phyloP scores from a whole-genome alignment of 2,888 invertebrate genomes.

The Epinotia ramella region DNA sequence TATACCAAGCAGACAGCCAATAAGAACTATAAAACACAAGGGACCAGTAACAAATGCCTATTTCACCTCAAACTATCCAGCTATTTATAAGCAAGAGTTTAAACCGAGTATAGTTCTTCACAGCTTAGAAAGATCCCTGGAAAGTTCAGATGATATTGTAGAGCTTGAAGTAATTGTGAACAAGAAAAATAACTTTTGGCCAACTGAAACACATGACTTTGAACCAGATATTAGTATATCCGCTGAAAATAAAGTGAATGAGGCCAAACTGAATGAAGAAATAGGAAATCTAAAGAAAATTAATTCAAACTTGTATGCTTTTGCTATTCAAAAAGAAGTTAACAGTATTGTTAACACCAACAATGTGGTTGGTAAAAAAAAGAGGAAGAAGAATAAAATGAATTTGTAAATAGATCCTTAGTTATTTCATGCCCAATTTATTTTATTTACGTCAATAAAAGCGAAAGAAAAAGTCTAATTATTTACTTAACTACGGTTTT shows the following conservation, averaged over 20 bases:
- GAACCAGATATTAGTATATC: conserved; percentile 7
- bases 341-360: conserved; percentile 54
- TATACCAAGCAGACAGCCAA: conserved; percentile 89
- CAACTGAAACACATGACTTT: conserved; percentile 54
- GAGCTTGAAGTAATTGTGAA: conserved; percentile 76
- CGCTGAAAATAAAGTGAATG: conserved; percentile 58
- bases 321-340: conserved; percentile 79
- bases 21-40: conserved; percentile 89
- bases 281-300: conserved; percentile 82
- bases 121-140: conserved; percentile 87
- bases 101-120: conserved; percentile 84
- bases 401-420: conserved; percentile 44
- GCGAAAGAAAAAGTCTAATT: not conserved
- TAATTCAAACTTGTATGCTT: conserved; percentile 86
- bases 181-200: conserved; percentile 77
- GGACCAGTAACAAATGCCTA: conserved; percentile 90
- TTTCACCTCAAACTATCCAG: conserved; percentile 86
- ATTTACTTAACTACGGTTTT: not conserved
- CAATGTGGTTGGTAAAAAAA: conserved; percentile 62
- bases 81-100: conserved; percentile 86
- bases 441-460: conserved; percentile 5
- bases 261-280: conserved; percentile 75
- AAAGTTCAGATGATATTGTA: conserved; percentile 75
- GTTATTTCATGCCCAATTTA: not conserved
- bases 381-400: conserved; percentile 53